phyloP scores from a whole-genome alignment of 2,113 vertebrate species.

The Tragulus kanchil region DNA sequence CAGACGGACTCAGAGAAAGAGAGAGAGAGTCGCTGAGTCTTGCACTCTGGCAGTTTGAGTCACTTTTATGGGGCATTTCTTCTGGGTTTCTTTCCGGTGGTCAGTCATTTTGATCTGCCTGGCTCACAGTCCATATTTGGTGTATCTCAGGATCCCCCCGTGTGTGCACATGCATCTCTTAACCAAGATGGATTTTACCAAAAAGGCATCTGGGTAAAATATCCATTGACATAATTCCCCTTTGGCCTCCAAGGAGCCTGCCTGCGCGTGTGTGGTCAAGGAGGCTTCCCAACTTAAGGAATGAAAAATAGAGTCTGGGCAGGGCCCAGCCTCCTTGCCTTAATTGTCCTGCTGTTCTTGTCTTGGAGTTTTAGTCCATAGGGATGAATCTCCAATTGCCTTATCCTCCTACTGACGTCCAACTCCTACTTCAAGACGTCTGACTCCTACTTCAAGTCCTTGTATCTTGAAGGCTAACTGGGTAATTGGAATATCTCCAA shows the following conservation, averaged over 20 bases:
- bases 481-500: not conserved
- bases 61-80: not conserved
- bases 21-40: not conserved
- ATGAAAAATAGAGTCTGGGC: not conserved
- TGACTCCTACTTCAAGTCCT: not conserved
- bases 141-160: not conserved
- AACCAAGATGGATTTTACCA: not conserved
- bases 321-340: not conserved
- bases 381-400: not conserved
- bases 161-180: not conserved
- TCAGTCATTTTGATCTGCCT: not conserved
- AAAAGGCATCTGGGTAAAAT: not conserved
- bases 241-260: not conserved
- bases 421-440: not conserved
- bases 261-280: fast-evolving
- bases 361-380: not conserved
- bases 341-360: not conserved
- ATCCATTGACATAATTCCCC: not conserved
- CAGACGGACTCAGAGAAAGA: not conserved
- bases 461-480: not conserved
- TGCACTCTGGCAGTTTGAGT: not conserved
- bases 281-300: not conserved
- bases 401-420: not conserved
- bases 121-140: not conserved
- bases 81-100: not conserved